Percentiles rank a stretch among this genome's conserved stretches.
phyloP scores from a whole-genome alignment of 2,888 invertebrate genomes.

The Acanthacorydalis orientalis region DNA sequence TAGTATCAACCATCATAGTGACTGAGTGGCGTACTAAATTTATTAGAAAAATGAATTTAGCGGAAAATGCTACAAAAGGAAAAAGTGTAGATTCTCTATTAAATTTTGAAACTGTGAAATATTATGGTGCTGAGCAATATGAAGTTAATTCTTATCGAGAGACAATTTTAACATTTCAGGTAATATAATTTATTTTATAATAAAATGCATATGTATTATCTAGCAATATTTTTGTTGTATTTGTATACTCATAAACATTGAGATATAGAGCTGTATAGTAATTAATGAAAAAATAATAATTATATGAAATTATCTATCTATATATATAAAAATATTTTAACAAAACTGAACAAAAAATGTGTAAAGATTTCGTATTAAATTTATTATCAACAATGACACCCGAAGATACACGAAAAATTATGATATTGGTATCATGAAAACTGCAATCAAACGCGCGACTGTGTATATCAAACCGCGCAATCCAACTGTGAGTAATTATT shows the following conservation, averaged over 20 bases:
- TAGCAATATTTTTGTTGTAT: neutral
- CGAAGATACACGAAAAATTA: too few species aligned
- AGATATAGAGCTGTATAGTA: neutral
- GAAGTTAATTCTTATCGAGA: constrained; percentile 74
- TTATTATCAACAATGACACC: too few species aligned
- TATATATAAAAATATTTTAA: too few species aligned
- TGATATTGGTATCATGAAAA: too few species aligned
- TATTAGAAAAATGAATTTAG: constrained; percentile 82
- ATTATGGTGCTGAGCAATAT: constrained; percentile 87
- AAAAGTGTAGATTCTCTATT: constrained; percentile 89
- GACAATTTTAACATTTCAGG: constrained; percentile 75
- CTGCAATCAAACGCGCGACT: too few species aligned
- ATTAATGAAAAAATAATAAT: too few species aligned
- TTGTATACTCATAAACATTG: neutral
- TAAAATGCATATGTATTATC: neutral
- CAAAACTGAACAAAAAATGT: too few species aligned
- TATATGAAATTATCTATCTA: too few species aligned
- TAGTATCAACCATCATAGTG: constrained; percentile 72
- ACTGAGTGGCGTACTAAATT: constrained; percentile 98
- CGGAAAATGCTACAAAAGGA: constrained; percentile 84
- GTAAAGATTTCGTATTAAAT: too few species aligned
- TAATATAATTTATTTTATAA: constrained; percentile 16
- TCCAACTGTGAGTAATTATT: too few species aligned
- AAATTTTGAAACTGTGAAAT: constrained; percentile 98
- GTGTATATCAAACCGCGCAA: too few species aligned